Evolutionary conservation across 2,888 invertebrate species (phyloP).

Genomic region (Catocala fraxini): DNA sequence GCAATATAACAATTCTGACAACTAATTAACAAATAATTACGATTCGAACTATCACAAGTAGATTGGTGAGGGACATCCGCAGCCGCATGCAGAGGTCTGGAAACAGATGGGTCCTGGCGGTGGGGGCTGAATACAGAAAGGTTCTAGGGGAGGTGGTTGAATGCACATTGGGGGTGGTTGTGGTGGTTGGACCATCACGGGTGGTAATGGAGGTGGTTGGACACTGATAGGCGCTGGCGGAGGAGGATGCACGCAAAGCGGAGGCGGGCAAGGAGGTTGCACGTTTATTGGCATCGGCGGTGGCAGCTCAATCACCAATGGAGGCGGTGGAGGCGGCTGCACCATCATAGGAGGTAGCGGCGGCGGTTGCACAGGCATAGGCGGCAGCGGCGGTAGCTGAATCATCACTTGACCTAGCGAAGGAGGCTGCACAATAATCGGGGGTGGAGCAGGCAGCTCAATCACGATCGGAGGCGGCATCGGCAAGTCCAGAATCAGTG

Average conservation of each 20-base stretch:
- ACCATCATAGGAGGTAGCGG: slow-evolving; percentile 74
- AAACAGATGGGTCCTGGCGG: slow-evolving; percentile 63
- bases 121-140: slow-evolving; percentile 72
- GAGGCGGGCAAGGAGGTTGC: slow-evolving; percentile 74
- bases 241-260: slow-evolving; percentile 75
- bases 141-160: slow-evolving; percentile 72
- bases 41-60: slow-evolving; percentile 54
- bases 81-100: slow-evolving; percentile 53
- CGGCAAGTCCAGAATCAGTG: slow-evolving; percentile 67
- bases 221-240: slow-evolving; percentile 69
- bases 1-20: slow-evolving; percentile 31
- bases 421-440: slow-evolving; percentile 77
- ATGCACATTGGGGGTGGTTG: slow-evolving; percentile 67
- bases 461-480: slow-evolving; percentile 71
- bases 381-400: slow-evolving; percentile 76
- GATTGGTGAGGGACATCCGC: slow-evolving; percentile 46
- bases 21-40: slow-evolving; percentile 33
- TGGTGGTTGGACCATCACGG: slow-evolving; percentile 74
- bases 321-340: slow-evolving; percentile 72
- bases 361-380: slow-evolving; percentile 77
- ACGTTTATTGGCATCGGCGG: slow-evolving; percentile 70
- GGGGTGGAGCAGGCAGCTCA: slow-evolving; percentile 74
- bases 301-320: slow-evolving; percentile 73
- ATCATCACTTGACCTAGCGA: slow-evolving; percentile 72
- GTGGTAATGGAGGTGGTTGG: slow-evolving; percentile 73